Base-by-base conservation (phyloP, 2,797 vertebrate species). In the Octomys mimax region DNA sequence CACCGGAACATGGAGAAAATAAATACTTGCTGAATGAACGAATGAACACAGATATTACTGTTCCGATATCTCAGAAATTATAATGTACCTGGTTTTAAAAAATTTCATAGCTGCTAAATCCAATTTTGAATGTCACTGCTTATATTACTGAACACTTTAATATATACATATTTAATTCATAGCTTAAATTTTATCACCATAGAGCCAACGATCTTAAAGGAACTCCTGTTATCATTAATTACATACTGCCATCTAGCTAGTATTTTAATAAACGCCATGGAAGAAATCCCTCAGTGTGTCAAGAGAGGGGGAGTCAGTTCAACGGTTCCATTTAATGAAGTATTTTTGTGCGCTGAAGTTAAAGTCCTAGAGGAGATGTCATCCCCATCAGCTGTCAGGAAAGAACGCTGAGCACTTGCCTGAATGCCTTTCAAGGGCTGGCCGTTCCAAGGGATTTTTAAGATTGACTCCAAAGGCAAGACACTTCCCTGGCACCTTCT, bases 171-270 rank as follows among this genome's bases (percentile, higher is more conserved):
- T 79, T 92, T 93, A 84, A 83, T 39, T 87, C n/a, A 73, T 31
- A 83, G 59, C n/a, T 75, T 97, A 79, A 21, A 96, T 90, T 94
- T 96, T 95, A 89, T 95, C 96, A 5, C 79, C 88, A 90, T 85
- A 94, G 93, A 96, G 64, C 57, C 61, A 46, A 68, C 93, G 96
- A 82, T 28, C 22, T 98, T 98, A 96, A 95, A 94, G 70, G 92
- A 95, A 94, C 96, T 97, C 94, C 71, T 85, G 96, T 97, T 98
- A 94, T 90, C 97, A 98, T 98, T 98, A 98, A 98, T 98, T 97
- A 94, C 62, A 97, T 83, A 91, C 86, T 98, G 59, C 57, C 88
- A 39, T 95, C 87, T 94, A 97, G 91, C 73, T 92, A 66, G 39
- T 96, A 90, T 91, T 98, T 97, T 97, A 97, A 97, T 91, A 93